Conservation (phyloP, 1,140 invertebrate genomes). For the Lysiphlebus fabarum region DNA sequence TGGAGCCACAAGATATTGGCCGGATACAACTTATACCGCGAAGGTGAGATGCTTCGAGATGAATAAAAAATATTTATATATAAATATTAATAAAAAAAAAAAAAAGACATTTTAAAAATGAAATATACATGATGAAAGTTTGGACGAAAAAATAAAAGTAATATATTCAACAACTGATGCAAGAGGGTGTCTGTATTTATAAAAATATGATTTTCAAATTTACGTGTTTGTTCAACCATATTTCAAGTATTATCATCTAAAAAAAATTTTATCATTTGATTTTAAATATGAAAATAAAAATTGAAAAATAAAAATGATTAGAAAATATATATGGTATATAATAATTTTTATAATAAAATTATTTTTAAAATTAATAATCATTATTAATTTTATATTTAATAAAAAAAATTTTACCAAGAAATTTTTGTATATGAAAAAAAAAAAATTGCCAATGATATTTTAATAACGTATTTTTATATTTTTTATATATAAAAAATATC, state of each 20-base stretch:
- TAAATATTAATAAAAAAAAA: constrained; percentile 3
- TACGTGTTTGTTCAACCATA: constrained; percentile 39
- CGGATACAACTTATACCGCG: constrained; percentile 17
- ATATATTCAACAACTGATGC: background rate
- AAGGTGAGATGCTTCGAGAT: constrained; percentile 26
- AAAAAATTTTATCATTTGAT: too few relatives aligned
- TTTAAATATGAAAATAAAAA: too few relatives aligned
- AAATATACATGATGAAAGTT: background rate
- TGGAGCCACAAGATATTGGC: constrained; percentile 48
- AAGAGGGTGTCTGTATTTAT: too few relatives aligned
- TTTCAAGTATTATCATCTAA: constrained; percentile 10
- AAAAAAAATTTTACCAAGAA: background rate
- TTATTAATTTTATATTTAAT: background rate
- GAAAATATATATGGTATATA: too few relatives aligned
- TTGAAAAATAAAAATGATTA: too few relatives aligned
- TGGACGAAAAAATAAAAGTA: background rate
- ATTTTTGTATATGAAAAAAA: constrained; percentile 10
- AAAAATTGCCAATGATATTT: constrained; percentile 38
- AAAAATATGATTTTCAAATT: background rate
- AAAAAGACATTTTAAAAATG: constrained; percentile 2
- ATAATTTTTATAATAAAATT: too few relatives aligned
- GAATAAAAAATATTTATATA: constrained; percentile 5
- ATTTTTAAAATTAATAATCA: too few relatives aligned
- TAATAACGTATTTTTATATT: constrained; percentile 43
- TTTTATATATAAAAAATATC: constrained; percentile 28